Percentiles rank a stretch among this genome's conserved stretches.
phyloP scores from a whole-genome alignment of 30 jellyfish, hydroid and myxozoan species.

The Rhopilema esculentum region DNA sequence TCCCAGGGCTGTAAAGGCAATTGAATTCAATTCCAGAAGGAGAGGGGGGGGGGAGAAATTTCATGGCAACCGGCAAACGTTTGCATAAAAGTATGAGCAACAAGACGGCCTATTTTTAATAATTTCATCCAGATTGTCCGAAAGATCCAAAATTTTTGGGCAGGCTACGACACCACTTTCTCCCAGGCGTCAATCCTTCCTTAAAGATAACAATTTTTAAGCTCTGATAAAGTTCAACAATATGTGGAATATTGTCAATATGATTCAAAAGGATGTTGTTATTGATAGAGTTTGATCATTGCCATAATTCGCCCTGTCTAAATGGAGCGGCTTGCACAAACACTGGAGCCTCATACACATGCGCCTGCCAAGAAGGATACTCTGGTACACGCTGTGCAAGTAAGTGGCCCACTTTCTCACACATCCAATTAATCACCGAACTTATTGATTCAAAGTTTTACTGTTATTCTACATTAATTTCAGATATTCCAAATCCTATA shows the following conservation, averaged over 20 bases:
- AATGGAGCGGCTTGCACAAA: conserved; percentile 88
- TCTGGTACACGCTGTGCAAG: conserved; percentile 88
- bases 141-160: no score
- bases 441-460: no score
- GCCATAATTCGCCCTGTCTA: conserved; percentile 86
- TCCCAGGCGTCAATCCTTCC: not conserved
- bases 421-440: no score
- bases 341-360: conserved; percentile 51
- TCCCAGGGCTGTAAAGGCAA: no score
- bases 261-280: no score
- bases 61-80: not conserved
- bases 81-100: not conserved
- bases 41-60: no score
- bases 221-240: no score
- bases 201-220: not conserved
- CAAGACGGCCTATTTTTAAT: no score
- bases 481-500: not conserved
- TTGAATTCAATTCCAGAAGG: no score
- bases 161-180: no score
- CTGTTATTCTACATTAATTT: not conserved
- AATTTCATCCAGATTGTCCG: no score
- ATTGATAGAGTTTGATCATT: conserved; percentile 74
- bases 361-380: conserved; percentile 83
- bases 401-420: conserved; percentile 11
- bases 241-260: no score